These are phyloP conservation scores for Buphagus erythrorhynchus DNA, from an alignment of 2,797 vertebrate genomes.

Conservation along the genomic window DNA sequence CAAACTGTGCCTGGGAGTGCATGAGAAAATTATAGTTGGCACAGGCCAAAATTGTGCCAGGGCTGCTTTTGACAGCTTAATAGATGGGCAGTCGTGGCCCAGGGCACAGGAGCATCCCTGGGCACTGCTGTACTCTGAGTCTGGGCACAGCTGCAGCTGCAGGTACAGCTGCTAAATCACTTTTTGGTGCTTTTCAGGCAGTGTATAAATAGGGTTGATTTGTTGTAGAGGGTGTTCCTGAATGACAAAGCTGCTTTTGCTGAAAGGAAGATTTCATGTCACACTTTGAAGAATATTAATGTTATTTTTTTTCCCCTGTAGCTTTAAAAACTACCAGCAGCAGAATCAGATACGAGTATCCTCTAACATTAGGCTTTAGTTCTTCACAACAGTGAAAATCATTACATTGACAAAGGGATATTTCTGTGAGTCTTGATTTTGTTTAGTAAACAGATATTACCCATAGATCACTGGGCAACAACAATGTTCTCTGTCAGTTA, in stretches of 20 bases:
- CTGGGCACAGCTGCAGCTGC: background rate
- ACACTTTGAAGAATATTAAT: background rate
- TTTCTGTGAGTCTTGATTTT: background rate
- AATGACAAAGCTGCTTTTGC: background rate
- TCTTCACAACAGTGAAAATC: background rate
- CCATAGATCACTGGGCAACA: background rate
- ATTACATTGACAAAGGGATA: background rate
- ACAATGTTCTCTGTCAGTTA: background rate
- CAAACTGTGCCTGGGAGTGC: conserved; percentile 22
- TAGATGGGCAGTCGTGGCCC: background rate
- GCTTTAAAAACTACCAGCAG: background rate
- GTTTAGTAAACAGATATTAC: background rate
- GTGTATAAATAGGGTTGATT: background rate
- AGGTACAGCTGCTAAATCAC: background rate
- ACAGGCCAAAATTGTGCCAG: background rate
- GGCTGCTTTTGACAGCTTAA: background rate
- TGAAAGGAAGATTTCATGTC: background rate
- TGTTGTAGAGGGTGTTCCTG: background rate
- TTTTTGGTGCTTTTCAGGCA: background rate
- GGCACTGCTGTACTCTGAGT: background rate
- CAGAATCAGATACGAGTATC: background rate
- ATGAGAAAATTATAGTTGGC: background rate
- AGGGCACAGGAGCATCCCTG: background rate
- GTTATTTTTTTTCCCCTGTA: background rate
- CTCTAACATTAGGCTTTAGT: background rate